phyloP scores from a whole-genome alignment of 2,113 vertebrate genomes.

The Accipiter virgatus region DNA sequence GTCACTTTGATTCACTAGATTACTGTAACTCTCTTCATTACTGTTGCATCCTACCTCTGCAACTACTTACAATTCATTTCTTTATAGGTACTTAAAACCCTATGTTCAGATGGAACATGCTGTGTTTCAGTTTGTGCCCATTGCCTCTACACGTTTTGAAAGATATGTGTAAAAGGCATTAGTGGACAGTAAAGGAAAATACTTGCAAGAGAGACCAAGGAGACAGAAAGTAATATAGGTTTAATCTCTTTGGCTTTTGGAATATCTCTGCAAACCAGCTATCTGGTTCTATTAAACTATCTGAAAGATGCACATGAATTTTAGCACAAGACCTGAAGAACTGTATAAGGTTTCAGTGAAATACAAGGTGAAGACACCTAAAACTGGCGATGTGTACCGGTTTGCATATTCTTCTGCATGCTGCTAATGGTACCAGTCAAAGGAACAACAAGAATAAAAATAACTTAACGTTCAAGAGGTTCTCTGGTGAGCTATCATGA shows the following conservation, averaged over 20 bases:
- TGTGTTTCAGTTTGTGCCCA: neutral
- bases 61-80: neutral
- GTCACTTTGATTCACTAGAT: neutral
- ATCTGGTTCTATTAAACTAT: neutral
- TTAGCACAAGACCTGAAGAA: neutral
- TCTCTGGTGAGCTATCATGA: neutral
- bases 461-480: neutral
- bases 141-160: neutral
- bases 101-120: neutral
- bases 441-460: neutral
- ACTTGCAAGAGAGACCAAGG: neutral
- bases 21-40: neutral
- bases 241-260: neutral
- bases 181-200: neutral
- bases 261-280: neutral
- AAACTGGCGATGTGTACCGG: neutral
- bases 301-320: neutral
- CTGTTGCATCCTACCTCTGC: neutral
- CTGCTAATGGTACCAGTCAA: neutral
- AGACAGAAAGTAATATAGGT: neutral
- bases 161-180: neutral
- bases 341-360: neutral
- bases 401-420: neutral
- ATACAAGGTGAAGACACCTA: neutral
- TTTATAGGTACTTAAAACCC: neutral